Base-by-base conservation (phyloP, 1,140 invertebrate species). In the Psix sp. region DNA sequence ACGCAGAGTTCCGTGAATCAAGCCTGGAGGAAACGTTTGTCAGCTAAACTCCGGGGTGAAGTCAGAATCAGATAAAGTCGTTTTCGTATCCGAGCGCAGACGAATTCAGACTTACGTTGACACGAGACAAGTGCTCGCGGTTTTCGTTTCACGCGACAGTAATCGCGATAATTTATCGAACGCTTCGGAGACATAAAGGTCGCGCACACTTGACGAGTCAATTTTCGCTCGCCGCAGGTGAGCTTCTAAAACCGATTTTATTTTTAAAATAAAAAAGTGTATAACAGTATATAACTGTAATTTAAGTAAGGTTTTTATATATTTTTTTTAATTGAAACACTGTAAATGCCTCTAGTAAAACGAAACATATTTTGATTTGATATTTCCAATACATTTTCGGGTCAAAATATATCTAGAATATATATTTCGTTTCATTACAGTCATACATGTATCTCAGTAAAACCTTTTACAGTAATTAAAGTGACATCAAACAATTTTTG, bases 21-120 rank as follows among this genome's bases (percentile, higher is more conserved):
- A 67, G 57, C n/a, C 63, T 68, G 71, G 29, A 51, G 51, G 49
- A 57, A 74, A 56, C 71, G 62, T 63, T 74, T 67, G 63, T 74
- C 71, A 67, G 42, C 70, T 66, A 65, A 73, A 74, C 62, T 73
- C 48, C 26, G 38, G 24, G 36, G 59, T 26, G 40, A 68, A 48
- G 65, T 75, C 67, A 56, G 45, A 68, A 70, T 66, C 63, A 72
- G 65, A 75, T 73, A 66, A 75, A 75, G 59, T 73, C 76, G 63
- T 70, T 57, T 63, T 63, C 35, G 54, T 45, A 60, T 68, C 54
- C 35, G 21, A 54, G 49, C 60, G 31, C 21, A 45, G 60, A 59
- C 60, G 51, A 52, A 56, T 57, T 14, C 40, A 42, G 45, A 49
- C 51, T 67, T 48, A 51, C 7, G n/a, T 24, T 17, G 43, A 26